These are phyloP conservation scores for Wasmannia auropunctata DNA, from an alignment of 1,140 invertebrate genomes.

Conservation along the genomic window DNA sequence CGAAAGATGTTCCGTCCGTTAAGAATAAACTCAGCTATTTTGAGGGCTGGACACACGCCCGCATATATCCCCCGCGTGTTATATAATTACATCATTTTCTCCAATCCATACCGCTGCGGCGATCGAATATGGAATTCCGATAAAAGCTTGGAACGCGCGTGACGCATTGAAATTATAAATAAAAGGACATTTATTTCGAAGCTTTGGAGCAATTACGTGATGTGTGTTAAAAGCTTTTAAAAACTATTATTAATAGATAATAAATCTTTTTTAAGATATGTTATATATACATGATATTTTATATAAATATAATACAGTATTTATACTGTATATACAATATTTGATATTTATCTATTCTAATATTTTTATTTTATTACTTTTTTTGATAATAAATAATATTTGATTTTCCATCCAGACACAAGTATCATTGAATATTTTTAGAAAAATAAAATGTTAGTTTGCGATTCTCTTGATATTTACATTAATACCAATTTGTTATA, in stretches of 20 bases:
- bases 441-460: neutral
- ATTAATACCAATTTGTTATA: neutral
- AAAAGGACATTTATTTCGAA: neutral
- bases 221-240: neutral
- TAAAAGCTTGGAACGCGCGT: neutral
- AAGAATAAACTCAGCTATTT: constrained; percentile 85
- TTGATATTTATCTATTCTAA: neutral
- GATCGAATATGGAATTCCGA: constrained; percentile 13
- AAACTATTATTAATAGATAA: neutral
- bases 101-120: constrained; percentile 67
- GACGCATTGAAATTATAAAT: neutral
- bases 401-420: neutral
- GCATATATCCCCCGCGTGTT: constrained; percentile 77
- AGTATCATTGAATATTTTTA: constrained; percentile 11
- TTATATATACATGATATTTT: neutral
- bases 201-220: neutral
- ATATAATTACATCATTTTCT: constrained; percentile 81
- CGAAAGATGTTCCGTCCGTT: constrained; percentile 80
- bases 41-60: constrained; percentile 83
- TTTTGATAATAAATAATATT: neutral
- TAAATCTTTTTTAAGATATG: neutral
- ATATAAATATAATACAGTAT: neutral
- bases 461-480: neutral
- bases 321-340: neutral
- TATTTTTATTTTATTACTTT: neutral